These are phyloP conservation scores for Taenaris catops DNA, from an alignment of 2,888 invertebrate genomes.

Conservation along the genomic window DNA sequence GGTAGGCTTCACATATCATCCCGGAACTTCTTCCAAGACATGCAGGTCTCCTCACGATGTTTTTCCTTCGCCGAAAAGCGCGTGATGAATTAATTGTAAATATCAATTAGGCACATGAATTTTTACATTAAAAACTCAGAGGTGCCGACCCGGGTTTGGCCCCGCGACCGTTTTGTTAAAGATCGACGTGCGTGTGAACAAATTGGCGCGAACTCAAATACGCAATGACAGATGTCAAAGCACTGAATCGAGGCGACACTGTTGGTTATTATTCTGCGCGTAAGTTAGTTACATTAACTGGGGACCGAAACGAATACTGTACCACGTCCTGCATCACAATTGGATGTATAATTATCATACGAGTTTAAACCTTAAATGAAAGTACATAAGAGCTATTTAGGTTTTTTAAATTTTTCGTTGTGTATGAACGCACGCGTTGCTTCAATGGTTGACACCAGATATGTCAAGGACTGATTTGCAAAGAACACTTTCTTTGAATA, in stretches of 20 bases:
- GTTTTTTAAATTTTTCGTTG: too few species aligned
- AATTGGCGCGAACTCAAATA: constrained; percentile 21
- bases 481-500: constrained; percentile 53
- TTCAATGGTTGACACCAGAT: constrained; percentile 54
- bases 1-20: too few species aligned
- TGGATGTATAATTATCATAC: constrained; percentile 30
- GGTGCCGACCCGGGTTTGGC: too few species aligned
- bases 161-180: too few species aligned
- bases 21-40: too few species aligned
- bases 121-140: too few species aligned
- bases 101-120: too few species aligned
- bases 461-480: constrained; percentile 67
- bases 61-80: too few species aligned
- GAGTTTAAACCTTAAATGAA: constrained; percentile 26
- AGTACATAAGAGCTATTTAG: too few species aligned
- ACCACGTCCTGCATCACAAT: constrained; percentile 57
- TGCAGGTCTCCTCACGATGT: too few species aligned
- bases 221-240: constrained; percentile 32
- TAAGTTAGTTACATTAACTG: constrained; percentile 50
- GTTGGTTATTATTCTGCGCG: constrained; percentile 60
- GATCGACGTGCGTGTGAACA: constrained; percentile 2
- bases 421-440: constrained; percentile 32
- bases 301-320: constrained; percentile 54
- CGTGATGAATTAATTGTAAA: too few species aligned
- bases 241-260: constrained; percentile 38